Percentiles rank a stretch among this genome's conserved stretches.
Conservation (phyloP, 2,888 invertebrate species). For the Acrobasis consociella region DNA sequence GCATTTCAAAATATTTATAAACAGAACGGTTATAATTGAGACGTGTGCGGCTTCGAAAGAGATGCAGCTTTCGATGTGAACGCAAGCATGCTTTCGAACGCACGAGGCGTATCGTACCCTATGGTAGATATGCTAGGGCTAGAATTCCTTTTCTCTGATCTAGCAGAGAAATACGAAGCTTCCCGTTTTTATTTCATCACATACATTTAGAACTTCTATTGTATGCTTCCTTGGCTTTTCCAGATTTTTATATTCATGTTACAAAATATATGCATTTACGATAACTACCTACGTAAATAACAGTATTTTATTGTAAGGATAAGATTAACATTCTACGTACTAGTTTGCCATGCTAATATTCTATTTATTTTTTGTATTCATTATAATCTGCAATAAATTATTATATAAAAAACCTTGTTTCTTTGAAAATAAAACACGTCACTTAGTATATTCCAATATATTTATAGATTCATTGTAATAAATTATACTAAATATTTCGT, state of each 20-base stretch:
- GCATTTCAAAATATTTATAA: constrained; percentile 5
- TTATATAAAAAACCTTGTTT: constrained; percentile 47
- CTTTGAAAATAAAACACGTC: constrained; percentile 20
- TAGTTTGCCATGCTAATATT: constrained; percentile 50
- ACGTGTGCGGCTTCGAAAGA: constrained; percentile 36
- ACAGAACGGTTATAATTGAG: neutral
- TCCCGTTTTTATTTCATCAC: constrained; percentile 41
- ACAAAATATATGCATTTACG: constrained; percentile 27
- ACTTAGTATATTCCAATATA: constrained; percentile 28
- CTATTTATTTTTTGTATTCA: constrained; percentile 72
- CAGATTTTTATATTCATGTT: constrained; percentile 7
- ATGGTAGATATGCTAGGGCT: constrained; percentile 50
- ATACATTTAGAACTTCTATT: constrained; percentile 36
- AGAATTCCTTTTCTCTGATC: constrained; percentile 74
- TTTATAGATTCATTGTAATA: constrained; percentile 31
- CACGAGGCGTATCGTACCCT: constrained; percentile 39
- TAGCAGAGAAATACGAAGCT: constrained; percentile 79
- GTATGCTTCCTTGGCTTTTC: constrained; percentile 7
- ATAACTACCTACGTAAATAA: constrained; percentile 31
- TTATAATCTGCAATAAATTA: constrained; percentile 58
- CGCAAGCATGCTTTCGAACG: constrained; percentile 34
- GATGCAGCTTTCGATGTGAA: constrained; percentile 40
- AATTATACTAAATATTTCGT: constrained; percentile 26
- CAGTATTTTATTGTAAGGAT: constrained; percentile 43
- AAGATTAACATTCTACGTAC: constrained; percentile 36